phyloP scores from a whole-genome alignment of 2,113 vertebrate genomes.

The Cavia porcellus region DNA sequence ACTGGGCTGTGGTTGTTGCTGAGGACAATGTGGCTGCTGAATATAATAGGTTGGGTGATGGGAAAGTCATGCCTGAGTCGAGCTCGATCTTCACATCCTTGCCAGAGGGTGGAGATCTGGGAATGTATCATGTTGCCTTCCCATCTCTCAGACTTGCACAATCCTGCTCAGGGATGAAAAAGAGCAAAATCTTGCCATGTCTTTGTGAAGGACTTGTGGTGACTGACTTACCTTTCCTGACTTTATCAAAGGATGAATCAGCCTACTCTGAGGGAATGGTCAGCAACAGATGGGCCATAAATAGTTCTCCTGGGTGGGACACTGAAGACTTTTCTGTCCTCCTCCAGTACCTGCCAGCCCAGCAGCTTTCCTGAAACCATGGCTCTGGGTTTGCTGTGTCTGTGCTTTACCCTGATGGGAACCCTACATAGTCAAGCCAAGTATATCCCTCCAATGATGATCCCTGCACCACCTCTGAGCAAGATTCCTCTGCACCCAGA shows the following conservation, averaged over 20 bases:
- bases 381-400: slow-evolving; percentile 46
- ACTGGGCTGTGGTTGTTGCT: background rate
- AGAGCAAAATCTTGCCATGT: slow-evolving; percentile 37
- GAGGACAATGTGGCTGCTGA: background rate
- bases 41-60: background rate
- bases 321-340: background rate
- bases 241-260: background rate
- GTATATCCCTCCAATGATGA: background rate
- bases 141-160: background rate
- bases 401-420: slow-evolving; percentile 67
- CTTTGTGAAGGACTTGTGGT: slow-evolving; percentile 31
- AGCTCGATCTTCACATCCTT: background rate
- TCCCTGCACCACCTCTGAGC: background rate
- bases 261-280: background rate
- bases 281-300: slow-evolving; percentile 50
- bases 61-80: background rate
- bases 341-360: background rate
- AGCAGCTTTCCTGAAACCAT: slow-evolving; percentile 30
- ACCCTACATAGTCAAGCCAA: slow-evolving; percentile 43
- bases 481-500: slow-evolving; percentile 56
- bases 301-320: background rate
- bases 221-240: slow-evolving; percentile 24
- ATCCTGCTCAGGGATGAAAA: background rate
- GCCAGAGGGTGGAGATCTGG: background rate
- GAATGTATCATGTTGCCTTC: background rate